Evolutionary conservation across 2,113 vertebrate species (phyloP), one percentile per base, ranked within the genome.

Genomic region (Sinocyclocheilus anophthalmus): DNA sequence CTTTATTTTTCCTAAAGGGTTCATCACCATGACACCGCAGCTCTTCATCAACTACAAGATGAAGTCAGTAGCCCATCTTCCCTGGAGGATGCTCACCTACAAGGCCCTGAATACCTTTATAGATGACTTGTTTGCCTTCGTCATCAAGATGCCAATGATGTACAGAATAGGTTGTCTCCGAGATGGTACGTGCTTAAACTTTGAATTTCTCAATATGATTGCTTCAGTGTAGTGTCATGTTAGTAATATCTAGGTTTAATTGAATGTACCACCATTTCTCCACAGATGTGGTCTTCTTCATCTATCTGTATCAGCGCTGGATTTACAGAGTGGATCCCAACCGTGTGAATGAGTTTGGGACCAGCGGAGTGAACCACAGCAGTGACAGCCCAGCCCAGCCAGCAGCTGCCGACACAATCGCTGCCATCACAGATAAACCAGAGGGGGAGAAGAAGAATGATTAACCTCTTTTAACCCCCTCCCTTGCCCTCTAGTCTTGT

Each of bases 81-180:
- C 97, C 0, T 99, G 97, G 97, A 95, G 97, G 91, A 98, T 99
- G 97, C 95, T 99, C 81, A 99, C 97, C 88, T 99, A 99, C 94
- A 99, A 99, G 91, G 97, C 97, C 37, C 96, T 99, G 85, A 99
- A 99, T 91, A 99, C 97, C 45, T 99, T 99, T 93, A 99, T 99
- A 1, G 97, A 99, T 20, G 97, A 99, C 92, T 94, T 99, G 89
- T 99, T 99, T 76, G 97, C 97, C 91, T 99, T 99, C 0, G 97
- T 99, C 94, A 98, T 99, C 94, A 98, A 96, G 94, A 99, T 98
- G 97, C 97, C 97, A 30, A 97, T 99, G 93, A 98, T 99, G 97
- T 99, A 98, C 92, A 96, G 97, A 92, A 99, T 99, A 91, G 97
- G 97, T 90, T 99, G 97, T 92, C 96, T 99, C 88, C 94, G 97